Evolutionary conservation across 2,113 vertebrate genomes (phyloP), one percentile per base, ranked within the genome.

Genomic region (Hippocampus mohnikei): DNA sequence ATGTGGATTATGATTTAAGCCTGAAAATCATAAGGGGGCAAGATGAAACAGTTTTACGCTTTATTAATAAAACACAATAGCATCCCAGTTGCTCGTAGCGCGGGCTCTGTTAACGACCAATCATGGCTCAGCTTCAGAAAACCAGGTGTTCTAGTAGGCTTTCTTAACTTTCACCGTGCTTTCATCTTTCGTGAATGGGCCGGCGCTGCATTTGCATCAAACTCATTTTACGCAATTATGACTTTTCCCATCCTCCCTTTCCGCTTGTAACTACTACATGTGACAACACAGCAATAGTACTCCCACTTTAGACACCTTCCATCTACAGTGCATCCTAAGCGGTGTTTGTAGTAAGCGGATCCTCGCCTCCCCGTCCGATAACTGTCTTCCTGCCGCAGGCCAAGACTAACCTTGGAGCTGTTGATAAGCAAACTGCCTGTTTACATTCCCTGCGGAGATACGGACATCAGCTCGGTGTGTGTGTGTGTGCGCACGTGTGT

Each of bases 341-440:
- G 6, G 52, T 42, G 48, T n/a, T 72, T 56, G 82, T 73, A 72
- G 73, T 23, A 74, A 77, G 69, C 79, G 75, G 65, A 86, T 80
- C 76, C 72, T 72, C 20, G 25, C 76, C 79, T 84, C 77, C 29
- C 78, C 1, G 1, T 16, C 70, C 73, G 84, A 90, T 87, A 90
- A 88, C 67, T 1, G 21, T 72, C 70, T 82, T 89, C 81, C 84
- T 84, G 66, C 41, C 59, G 74, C 69, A 71, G 37, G 21, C 72
- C 44, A 41, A 67, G 71, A 61, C 85, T 68, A 86, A 86, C 88
- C 87, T 88, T 88, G 87, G 79, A 77, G 77, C 67, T 66, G 40
- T 74, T 33, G 87, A 89, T 91, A 91, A 89, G 85, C 74, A 75
- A 79, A 81, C 77, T 66, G 80, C 79, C 69, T 91, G 88, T 91